Evolutionary conservation across 2,113 vertebrate genomes (phyloP).

Genomic region (Ceuthmochares aereus): DNA sequence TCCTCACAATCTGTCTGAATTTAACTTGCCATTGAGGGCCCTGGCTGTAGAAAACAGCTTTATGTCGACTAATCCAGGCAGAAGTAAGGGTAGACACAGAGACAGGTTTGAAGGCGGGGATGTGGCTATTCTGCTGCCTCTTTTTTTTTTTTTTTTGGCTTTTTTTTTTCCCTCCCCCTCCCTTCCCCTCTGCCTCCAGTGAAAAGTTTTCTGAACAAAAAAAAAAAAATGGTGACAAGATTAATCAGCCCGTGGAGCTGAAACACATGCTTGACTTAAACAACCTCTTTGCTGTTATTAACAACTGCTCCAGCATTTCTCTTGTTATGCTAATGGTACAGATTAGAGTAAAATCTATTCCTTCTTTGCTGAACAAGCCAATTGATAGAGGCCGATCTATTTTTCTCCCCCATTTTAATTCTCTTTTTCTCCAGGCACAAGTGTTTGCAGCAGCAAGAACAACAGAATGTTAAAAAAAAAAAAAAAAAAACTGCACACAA

Average conservation of each 20-base stretch:
- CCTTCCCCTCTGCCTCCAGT: not conserved
- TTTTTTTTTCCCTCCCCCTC: not conserved
- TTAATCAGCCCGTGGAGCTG: slow-evolving; percentile 76
- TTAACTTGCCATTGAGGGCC: slow-evolving; percentile 78
- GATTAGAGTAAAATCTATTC: slow-evolving; percentile 81
- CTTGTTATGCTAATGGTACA: slow-evolving; percentile 83
- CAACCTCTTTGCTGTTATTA: slow-evolving; percentile 79
- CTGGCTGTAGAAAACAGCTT: slow-evolving; percentile 81
- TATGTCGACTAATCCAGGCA: slow-evolving; percentile 83
- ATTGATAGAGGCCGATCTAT: slow-evolving; percentile 73
- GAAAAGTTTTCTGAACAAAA: slow-evolving; percentile 63
- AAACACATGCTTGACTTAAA: slow-evolving; percentile 83
- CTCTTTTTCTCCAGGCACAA: slow-evolving; percentile 45
- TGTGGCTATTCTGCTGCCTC: slow-evolving; percentile 45
- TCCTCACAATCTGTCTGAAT: slow-evolving; percentile 85
- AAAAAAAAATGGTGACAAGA: slow-evolving; percentile 73
- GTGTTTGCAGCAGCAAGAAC: slow-evolving; percentile 48
- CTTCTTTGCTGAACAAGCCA: slow-evolving; percentile 73
- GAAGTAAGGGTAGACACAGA: slow-evolving; percentile 77
- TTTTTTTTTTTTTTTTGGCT: not conserved
- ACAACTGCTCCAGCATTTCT: slow-evolving; percentile 78
- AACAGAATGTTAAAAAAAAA: not conserved
- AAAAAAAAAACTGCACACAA: not conserved
- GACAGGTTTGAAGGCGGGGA: slow-evolving; percentile 73
- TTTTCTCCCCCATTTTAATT: slow-evolving; percentile 42